These are phyloP conservation scores for Montipora sp. DNA, from an alignment of 64 coral and sea anemone genomes.

Conservation along the genomic window DNA sequence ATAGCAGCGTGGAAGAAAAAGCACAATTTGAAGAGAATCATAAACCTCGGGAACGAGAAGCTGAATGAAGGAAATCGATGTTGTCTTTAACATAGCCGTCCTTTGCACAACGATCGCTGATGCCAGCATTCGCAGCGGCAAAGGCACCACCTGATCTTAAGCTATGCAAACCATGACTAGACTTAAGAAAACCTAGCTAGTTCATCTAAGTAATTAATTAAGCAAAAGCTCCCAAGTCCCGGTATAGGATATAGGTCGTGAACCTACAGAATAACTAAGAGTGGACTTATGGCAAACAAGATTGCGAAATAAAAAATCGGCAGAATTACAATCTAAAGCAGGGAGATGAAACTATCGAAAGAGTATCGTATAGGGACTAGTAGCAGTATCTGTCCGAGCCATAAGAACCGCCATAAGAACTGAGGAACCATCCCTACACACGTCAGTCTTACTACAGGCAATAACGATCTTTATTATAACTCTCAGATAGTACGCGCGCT, in stretches of 20 bases:
- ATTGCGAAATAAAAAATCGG: constrained; percentile 23
- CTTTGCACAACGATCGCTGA: constrained; percentile 10
- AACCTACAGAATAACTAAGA: background rate
- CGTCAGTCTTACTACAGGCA: constrained; percentile 48
- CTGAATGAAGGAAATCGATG: constrained; percentile 5
- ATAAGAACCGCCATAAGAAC: background rate
- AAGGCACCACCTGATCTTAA: constrained; percentile 18
- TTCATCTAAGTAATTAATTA: background rate
- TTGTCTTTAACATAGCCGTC: constrained; percentile 37
- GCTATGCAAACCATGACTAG: constrained; percentile 37
- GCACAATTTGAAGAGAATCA: background rate
- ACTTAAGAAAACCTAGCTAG: background rate
- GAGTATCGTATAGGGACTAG: constrained; percentile 8
- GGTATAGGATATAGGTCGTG: background rate
- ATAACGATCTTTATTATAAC: background rate
- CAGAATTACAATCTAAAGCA: background rate
- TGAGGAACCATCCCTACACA: constrained; percentile 50
- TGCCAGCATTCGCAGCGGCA: background rate
- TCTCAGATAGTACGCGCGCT: no score
- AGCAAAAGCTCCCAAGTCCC: constrained; percentile 11
- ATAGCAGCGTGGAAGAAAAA: background rate
- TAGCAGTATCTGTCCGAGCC: background rate
- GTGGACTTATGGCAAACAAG: background rate
- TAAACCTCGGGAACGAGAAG: background rate
- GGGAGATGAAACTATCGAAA: constrained; percentile 10